Evolutionary conservation across 2,797 vertebrate genomes (phyloP), one percentile per base, ranked within the genome.

Genomic region (Xenopus petersii): DNA sequence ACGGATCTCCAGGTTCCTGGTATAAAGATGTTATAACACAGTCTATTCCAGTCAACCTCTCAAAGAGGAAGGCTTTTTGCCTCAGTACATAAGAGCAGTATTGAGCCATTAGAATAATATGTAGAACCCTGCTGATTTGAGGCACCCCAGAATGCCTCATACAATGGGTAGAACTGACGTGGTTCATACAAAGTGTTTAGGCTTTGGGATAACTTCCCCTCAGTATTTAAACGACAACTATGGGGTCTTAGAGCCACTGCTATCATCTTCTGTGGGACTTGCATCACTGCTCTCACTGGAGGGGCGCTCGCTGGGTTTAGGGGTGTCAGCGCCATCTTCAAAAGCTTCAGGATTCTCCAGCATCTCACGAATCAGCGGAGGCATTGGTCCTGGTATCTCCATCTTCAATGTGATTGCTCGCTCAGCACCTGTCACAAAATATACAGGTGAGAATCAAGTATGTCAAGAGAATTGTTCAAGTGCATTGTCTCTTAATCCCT

Each of bases 301-400:
- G 63, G 85, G 75, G 66, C 86, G 85, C 16, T 83, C 73, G 2
- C 81, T 66, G 30, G 83, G 66, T 24, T 81, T 81, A 46, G 82
- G 77, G 75, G 83, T 81, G 1, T 93, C 93, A 0, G 93, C 87
- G 82, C 95, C 93, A 59, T 97, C 94, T 8, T 96, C 95, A 66
- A 95, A 96, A 72, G 93, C 95, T 82, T 98, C 95, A 0, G 96
- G 96, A 83, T 97, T 98, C 85, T 98, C 96, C 51, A 98, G 92
- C 96, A 98, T 98, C 88, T 98, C 96, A 80, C 95, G 90, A 87
- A 97, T 98, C 81, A 98, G 84, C 6, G 96, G 96, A 24, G 96
- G 96, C 96, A 96, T 97, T 0, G 95, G 95, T 54, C 96, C 96
- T 0, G 95, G 95, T 85, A 98, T 97, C 89, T 98, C 95, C 96